phyloP scores from a whole-genome alignment of 2,888 invertebrate species.

The Acrobasis consociella region DNA sequence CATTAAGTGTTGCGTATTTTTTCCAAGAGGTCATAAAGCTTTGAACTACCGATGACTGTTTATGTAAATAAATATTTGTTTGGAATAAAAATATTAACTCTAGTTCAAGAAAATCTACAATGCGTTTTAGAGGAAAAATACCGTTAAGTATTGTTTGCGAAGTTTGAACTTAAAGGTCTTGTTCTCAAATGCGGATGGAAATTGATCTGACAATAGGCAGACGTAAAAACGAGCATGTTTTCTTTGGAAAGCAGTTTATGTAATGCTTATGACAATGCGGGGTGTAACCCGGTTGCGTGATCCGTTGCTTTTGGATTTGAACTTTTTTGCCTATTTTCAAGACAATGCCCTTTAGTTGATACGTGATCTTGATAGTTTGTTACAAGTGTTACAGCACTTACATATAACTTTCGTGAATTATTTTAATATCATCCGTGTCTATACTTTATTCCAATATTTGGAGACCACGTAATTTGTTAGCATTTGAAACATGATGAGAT shows the following conservation, averaged over 20 bases:
- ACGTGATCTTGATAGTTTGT: conserved; percentile 1
- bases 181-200: conserved; percentile 17
- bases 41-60: too few relatives aligned
- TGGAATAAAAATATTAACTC: too few relatives aligned
- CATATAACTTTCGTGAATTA: background rate
- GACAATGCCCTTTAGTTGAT: conserved; percentile 3
- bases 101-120: background rate
- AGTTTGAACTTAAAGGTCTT: conserved; percentile 13
- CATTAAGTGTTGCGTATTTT: too few relatives aligned
- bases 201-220: conserved; percentile 18
- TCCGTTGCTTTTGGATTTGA: conserved; percentile 44
- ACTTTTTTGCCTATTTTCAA: background rate
- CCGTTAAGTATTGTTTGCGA: conserved; percentile 11
- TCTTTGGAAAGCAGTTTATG: conserved; percentile 17
- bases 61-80: too few relatives aligned
- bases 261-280: conserved; percentile 30
- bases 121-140: background rate
- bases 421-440: background rate
- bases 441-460: too few relatives aligned
- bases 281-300: conserved; percentile 44
- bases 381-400: background rate
- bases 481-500: too few relatives aligned
- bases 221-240: conserved; percentile 18
- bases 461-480: too few relatives aligned
- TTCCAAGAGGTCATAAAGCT: too few relatives aligned